A percentile compares a stretch with the other conserved stretches of the same genome.
These are phyloP conservation scores for Alouatta palliata DNA, from an alignment of 2,113 vertebrate species.

Conservation along the genomic window DNA sequence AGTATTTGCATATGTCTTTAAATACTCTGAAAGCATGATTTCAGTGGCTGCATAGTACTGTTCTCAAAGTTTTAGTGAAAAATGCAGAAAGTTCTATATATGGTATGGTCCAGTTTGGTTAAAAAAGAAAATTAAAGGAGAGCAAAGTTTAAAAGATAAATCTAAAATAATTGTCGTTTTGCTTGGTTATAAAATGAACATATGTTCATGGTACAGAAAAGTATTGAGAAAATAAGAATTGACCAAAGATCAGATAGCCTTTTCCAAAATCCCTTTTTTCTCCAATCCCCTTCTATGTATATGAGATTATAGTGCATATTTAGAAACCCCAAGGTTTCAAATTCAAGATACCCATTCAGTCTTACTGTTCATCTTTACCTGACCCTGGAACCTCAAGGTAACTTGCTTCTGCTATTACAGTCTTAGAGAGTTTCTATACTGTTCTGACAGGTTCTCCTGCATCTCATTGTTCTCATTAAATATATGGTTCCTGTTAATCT, in stretches of 20 bases:
- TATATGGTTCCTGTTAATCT: background rate
- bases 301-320: background rate
- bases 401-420: background rate
- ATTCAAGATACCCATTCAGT: background rate
- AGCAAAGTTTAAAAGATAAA: conserved; percentile 7
- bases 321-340: background rate
- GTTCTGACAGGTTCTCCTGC: background rate
- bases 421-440: background rate
- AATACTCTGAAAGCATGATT: background rate
- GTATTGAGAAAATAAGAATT: background rate
- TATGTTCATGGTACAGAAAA: background rate
- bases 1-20: background rate
- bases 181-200: background rate
- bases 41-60: background rate
- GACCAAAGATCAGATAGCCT: background rate
- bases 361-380: background rate
- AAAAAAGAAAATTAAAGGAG: background rate
- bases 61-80: background rate
- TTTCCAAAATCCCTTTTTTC: background rate
- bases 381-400: background rate
- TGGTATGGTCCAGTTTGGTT: background rate
- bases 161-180: background rate
- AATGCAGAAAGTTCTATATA: background rate
- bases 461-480: background rate
- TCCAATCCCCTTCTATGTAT: background rate